A percentile compares a stretch with the other conserved stretches of the same genome.
These are phyloP conservation scores for Ectemnius continuus DNA, from an alignment of 2,888 invertebrate genomes.

Conservation along the genomic window DNA sequence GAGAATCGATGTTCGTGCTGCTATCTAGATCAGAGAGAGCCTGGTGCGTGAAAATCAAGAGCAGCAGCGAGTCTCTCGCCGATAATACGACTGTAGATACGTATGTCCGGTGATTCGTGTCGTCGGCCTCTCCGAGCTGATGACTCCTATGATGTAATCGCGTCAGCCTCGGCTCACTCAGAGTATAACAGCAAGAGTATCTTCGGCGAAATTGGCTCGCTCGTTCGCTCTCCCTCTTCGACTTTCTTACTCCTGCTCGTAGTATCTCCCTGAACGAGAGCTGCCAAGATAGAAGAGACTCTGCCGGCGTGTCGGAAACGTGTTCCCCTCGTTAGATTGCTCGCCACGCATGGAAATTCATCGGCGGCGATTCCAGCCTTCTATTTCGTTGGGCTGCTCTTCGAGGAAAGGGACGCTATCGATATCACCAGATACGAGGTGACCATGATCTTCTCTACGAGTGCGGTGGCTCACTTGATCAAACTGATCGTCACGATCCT, in stretches of 20 bases:
- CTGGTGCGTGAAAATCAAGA: not conserved
- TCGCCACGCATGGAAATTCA: slow-evolving; percentile 38
- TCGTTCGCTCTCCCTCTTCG: not conserved
- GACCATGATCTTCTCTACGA: slow-evolving; percentile 71
- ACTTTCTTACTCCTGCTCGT: not conserved
- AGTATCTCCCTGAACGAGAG: too few species aligned
- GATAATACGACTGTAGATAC: not conserved
- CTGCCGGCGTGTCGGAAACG: too few species aligned
- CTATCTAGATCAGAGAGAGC: slow-evolving; percentile 26
- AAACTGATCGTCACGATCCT: slow-evolving; percentile 68
- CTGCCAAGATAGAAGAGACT: too few species aligned
- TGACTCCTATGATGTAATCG: slow-evolving; percentile 6
- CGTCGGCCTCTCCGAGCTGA: not conserved
- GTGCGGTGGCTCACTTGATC: slow-evolving; percentile 69
- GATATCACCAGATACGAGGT: slow-evolving; percentile 26
- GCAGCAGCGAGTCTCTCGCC: not conserved
- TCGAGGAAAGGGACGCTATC: not conserved
- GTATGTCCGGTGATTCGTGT: not conserved
- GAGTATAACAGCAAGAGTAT: not conserved
- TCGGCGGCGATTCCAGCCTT: not conserved
- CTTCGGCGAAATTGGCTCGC: slow-evolving; percentile 1
- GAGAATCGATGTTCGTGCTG: slow-evolving; percentile 21
- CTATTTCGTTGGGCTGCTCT: slow-evolving; percentile 5
- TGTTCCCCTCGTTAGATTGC: too few species aligned
- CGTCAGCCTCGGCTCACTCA: not conserved